Evolutionary conservation across 2,113 vertebrate species (phyloP), one percentile per base, ranked within the genome.

Genomic region (Synchiropus splendidus): DNA sequence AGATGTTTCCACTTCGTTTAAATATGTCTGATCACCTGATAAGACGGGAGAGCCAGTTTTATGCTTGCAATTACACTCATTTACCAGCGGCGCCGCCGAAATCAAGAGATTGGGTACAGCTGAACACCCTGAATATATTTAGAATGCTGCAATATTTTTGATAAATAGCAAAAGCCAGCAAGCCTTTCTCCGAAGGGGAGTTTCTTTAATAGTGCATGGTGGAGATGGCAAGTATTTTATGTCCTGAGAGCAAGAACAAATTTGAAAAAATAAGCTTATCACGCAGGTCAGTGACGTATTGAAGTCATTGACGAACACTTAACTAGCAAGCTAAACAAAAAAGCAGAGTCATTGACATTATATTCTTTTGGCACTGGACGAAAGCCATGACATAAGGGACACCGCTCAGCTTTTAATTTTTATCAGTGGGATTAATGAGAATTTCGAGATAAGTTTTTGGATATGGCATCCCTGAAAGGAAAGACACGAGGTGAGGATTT

Each of bases 241-340:
- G 33, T 34, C 33, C 33, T 11, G 33, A 34, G 33, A 34, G 33
- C 33, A 34, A 34, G 2, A 12, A 1, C 41, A 46, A 51, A 3
- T 67, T 61, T 54, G 67, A 67, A 37, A 50, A 54, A 27, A 52
- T 53, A 1, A 56, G 50, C 13, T 48, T 58, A 38, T 62, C 54
- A 45, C 17, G 10, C 18, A 39, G 54, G 18, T 67, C 60, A 34
- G 45, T 61, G 16, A 38, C 46, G 10, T 14, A 37, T 54, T 1
- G 36, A 54, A 8, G 44, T 54, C 2, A 48, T 39, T 44, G 50
- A 54, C 1, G 10, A 41, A 13, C 18, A 54, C 4, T 12, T 53
- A 12, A 13, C 16, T 5, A 40, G 21, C 21, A 8, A 27, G 21
- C 8, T 27, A 27, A 27, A 27, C 21, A 27, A 27, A 27, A 27